Conservation (phyloP, 30 jellyfish, hydroid and myxozoan genomes). For the Cassiopea andromeda region DNA sequence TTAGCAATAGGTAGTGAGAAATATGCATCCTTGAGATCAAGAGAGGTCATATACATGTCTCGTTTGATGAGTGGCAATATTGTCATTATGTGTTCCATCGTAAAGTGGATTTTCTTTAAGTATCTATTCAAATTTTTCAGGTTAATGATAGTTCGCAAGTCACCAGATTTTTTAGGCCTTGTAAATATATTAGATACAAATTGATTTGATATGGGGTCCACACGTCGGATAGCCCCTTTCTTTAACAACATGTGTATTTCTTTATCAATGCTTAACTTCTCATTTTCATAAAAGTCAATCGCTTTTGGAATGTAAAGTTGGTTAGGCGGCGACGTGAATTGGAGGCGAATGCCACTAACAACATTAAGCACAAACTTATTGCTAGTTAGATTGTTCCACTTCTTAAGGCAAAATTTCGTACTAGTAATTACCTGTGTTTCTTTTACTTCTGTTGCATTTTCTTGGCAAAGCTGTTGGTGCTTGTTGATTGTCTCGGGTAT, state of each 20-base stretch:
- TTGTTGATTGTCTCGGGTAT: not conserved
- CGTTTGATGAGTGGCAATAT: not conserved
- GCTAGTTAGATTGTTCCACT: not conserved
- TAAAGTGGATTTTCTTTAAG: not conserved
- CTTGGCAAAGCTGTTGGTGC: not conserved
- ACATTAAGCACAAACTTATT: not conserved
- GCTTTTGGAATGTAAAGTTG: not conserved
- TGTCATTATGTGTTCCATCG: constrained; percentile 35
- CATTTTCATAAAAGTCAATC: not conserved
- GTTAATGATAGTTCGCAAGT: constrained; percentile 11
- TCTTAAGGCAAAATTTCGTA: not conserved
- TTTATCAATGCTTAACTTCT: not conserved
- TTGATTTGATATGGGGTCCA: not conserved
- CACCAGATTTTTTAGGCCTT: not conserved
- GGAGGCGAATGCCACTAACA: not conserved
- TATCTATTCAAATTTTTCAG: not conserved
- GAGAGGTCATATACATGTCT: constrained; percentile 11
- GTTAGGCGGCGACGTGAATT: not conserved
- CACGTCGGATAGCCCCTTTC: not conserved
- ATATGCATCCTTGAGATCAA: constrained; percentile 63
- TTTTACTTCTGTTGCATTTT: not conserved
- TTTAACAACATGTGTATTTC: not conserved
- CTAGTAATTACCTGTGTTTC: not conserved
- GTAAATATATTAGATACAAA: not conserved
- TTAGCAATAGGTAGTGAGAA: constrained; percentile 16